Percentiles rank a stretch among this genome's conserved stretches.
Evolutionary conservation across 2,113 vertebrate genomes (phyloP).

Genomic region (Isurus oxyrinchus): DNA sequence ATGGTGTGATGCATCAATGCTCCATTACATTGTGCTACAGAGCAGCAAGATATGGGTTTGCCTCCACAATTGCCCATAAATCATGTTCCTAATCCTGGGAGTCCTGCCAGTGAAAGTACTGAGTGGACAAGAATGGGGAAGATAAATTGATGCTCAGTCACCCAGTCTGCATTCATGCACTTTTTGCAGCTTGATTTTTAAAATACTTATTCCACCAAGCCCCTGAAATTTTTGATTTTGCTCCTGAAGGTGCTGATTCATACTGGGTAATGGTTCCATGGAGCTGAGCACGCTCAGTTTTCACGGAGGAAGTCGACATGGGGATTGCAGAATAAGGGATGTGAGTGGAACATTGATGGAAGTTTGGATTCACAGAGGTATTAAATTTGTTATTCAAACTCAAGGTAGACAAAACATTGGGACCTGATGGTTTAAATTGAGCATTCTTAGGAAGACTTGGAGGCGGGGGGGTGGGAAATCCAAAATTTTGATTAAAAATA

Average conservation of each 20-base stretch:
- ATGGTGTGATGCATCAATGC: neutral
- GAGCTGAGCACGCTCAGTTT: neutral
- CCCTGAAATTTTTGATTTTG: neutral
- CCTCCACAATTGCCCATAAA: neutral
- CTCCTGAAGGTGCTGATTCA: neutral
- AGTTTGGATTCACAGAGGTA: neutral
- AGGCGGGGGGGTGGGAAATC: neutral
- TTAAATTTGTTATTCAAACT: neutral
- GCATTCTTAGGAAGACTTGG: neutral
- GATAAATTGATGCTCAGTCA: neutral
- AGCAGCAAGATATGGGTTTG: neutral
- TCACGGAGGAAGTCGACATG: neutral
- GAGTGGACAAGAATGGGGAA: neutral
- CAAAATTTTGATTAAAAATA: neutral
- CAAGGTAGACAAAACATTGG: neutral
- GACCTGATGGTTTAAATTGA: neutral
- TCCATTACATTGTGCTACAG: neutral
- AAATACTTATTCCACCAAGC: neutral
- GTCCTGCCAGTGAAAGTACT: neutral
- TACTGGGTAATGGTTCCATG: neutral
- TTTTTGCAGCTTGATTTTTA: neutral
- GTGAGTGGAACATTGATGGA: neutral
- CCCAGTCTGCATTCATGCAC: neutral
- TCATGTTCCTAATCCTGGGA: neutral
- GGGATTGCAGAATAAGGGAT: neutral